phyloP scores from a whole-genome alignment of 2,797 vertebrate genomes.

The Podargus strigoides region DNA sequence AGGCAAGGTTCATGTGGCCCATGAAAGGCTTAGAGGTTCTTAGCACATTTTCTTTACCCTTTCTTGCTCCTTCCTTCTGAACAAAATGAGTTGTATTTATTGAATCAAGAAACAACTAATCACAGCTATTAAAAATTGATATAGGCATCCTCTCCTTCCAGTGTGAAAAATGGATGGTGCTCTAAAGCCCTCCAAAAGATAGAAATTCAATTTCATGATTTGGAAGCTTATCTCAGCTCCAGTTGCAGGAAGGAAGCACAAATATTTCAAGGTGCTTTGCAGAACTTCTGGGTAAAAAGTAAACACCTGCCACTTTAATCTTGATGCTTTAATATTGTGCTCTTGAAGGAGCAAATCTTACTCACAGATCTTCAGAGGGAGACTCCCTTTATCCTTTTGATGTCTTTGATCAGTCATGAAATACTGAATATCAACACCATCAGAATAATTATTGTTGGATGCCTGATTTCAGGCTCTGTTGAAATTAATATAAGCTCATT shows the following conservation, averaged over 20 bases:
- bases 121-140: constrained; percentile 11
- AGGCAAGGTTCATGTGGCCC: background rate
- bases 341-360: background rate
- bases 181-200: background rate
- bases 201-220: background rate
- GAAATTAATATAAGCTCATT: background rate
- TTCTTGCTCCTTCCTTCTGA: background rate
- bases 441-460: background rate
- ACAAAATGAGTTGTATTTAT: background rate
- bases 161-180: background rate
- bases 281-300: background rate
- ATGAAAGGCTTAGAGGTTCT: background rate
- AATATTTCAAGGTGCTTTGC: constrained; percentile 21
- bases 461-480: background rate
- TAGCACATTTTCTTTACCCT: background rate
- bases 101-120: constrained; percentile 14
- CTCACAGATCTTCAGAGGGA: background rate
- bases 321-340: background rate
- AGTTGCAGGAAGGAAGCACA: background rate
- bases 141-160: background rate
- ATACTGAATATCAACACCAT: background rate
- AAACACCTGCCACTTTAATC: constrained; percentile 10
- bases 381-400: background rate
- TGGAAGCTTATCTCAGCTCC: background rate
- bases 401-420: background rate